These are phyloP conservation scores for Acleris sparsana DNA, from an alignment of 2,888 invertebrate species.

Conservation along the genomic window DNA sequence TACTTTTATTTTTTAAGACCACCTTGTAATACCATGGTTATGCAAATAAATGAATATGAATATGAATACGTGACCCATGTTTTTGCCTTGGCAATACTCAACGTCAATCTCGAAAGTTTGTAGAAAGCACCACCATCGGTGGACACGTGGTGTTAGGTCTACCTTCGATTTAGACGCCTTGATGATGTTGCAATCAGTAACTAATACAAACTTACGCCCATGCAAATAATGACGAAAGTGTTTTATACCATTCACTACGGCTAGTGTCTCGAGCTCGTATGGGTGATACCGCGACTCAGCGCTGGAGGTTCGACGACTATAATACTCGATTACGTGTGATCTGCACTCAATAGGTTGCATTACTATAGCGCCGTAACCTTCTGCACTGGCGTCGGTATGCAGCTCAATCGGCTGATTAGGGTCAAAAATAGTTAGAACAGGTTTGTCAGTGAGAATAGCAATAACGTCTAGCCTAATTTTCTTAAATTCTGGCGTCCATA, in stretches of 20 bases:
- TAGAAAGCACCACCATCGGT: conserved; percentile 4
- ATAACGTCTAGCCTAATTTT: neutral
- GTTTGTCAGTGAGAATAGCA: conserved; percentile 1
- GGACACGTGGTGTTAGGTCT: neutral
- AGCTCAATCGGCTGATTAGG: neutral
- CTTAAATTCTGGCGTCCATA: neutral
- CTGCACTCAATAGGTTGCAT: neutral
- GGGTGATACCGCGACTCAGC: conserved; percentile 2
- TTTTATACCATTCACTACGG: conserved; percentile 8
- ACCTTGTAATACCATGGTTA: too few relatives aligned
- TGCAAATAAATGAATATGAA: too few relatives aligned
- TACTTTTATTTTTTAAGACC: too few relatives aligned
- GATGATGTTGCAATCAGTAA: conserved; percentile 1
- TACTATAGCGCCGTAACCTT: conserved; percentile 6
- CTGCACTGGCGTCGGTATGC: conserved; percentile 8
- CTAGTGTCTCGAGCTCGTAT: neutral
- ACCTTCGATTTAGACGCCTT: neutral
- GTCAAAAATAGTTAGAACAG: conserved; percentile 7
- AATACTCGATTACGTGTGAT: neutral
- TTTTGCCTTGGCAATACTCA: neutral
- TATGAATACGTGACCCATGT: conserved; percentile 5
- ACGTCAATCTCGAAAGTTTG: conserved; percentile 6
- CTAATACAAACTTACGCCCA: neutral
- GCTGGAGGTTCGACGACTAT: conserved; percentile 5
- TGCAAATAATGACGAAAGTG: conserved; percentile 9